Base-by-base conservation (phyloP, 2,797 vertebrate genomes). In the Helicolenus hilgendorfi region DNA sequence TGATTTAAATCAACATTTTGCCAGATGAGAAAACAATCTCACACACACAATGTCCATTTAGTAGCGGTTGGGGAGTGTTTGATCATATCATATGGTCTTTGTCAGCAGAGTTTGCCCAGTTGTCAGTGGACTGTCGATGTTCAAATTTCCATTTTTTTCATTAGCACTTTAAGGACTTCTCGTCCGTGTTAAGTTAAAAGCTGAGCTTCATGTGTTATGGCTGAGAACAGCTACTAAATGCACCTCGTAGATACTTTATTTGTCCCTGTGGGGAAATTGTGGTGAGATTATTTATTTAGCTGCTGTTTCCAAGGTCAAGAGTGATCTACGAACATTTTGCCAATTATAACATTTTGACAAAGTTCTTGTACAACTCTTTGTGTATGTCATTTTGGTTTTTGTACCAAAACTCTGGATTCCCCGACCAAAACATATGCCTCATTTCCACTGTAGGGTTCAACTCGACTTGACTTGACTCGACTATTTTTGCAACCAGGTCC, bases 1-100 rank as follows among this genome's bases (percentile, higher is more conserved):
- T 45, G 41, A 74, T 78, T 84, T 55, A 67, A 72, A 64, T 74
- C 24, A 81, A 13, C 20, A 76, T 67, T 83, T 68, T 22, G 41
- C 26, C 8, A 36, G 11, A 60, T 55, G 55, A 72, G 55, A 65
- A 68, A 60, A 26, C 15, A n/a, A 11, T 20, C 36, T 56, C 53
- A 72, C 27, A 45, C 38, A 18, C 26, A 29, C 18, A 41, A 7
- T 5, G 33, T 81, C 55, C 29, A 38, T 74, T 73, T 53, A 63
- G 15, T 10, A 45, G 77, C 31, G 8, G 11, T 45, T 58, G 0
- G 2, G 3, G 2, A 55, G 58, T 8, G 31, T 24, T 45, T 62
- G 3, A 63, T 65, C 11, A 9, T 24, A 27, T 59, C 20, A 62
- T 22, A 29, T 10, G 13, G 20, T 38, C 45, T 64, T 36, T 0